These are phyloP conservation scores for Falco punctatus DNA, from an alignment of 2,113 vertebrate species.

Conservation along the genomic window DNA sequence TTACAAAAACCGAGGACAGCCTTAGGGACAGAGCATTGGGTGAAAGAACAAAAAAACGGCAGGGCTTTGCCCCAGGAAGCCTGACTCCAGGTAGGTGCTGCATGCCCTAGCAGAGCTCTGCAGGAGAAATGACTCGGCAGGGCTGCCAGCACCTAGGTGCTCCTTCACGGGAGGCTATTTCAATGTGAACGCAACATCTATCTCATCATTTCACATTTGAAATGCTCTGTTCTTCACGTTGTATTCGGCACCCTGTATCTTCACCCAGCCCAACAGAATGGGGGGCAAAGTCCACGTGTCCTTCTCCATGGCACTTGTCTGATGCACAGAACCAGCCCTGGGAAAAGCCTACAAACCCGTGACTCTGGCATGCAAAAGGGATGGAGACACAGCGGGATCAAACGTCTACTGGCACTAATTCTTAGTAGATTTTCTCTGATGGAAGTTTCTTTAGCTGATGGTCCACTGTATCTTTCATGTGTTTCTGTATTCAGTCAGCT, in stretches of 20 bases:
- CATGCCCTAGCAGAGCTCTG: neutral
- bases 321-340: neutral
- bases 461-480: neutral
- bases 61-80: neutral
- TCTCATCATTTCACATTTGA: neutral
- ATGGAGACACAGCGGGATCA: neutral
- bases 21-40: neutral
- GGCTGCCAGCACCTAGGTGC: neutral
- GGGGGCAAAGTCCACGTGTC: neutral
- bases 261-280: neutral
- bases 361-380: accelerated
- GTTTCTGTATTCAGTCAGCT: neutral
- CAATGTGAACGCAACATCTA: neutral
- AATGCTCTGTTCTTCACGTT: neutral
- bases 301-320: neutral
- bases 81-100: neutral
- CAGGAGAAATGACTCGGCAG: neutral
- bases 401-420: neutral
- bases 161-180: neutral
- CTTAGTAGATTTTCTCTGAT: neutral
- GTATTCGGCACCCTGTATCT: neutral
- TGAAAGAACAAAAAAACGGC: neutral
- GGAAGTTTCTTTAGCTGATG: neutral
- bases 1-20: neutral
- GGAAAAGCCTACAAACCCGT: neutral